A percentile compares a stretch with the other conserved stretches of the same genome.
phyloP scores from a whole-genome alignment of 2,113 vertebrate species.

The Archilochus colubris region DNA sequence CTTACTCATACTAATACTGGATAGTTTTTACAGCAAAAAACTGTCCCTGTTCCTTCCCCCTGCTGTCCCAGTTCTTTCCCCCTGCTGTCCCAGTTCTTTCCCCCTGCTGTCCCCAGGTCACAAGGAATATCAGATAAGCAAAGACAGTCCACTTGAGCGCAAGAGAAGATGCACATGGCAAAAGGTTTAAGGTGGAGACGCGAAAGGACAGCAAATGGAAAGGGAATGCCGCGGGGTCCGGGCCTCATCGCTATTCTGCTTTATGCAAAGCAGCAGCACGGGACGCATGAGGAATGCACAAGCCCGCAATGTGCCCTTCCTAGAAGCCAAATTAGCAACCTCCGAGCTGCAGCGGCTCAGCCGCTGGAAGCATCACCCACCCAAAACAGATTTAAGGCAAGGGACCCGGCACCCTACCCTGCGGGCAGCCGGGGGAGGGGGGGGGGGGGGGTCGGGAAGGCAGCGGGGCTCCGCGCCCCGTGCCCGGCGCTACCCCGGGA shows the following conservation, averaged over 20 bases:
- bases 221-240: background rate
- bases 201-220: background rate
- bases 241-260: background rate
- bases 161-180: background rate
- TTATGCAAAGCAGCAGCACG: background rate
- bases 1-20: background rate
- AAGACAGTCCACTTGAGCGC: background rate
- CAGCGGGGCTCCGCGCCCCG: background rate
- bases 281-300: background rate
- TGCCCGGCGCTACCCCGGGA: background rate
- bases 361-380: background rate
- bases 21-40: background rate
- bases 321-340: background rate
- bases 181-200: background rate
- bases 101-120: background rate
- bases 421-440: background rate
- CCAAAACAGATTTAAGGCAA: background rate
- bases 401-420: background rate
- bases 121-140: background rate
- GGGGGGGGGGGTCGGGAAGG: too few relatives aligned
- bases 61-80: background rate
- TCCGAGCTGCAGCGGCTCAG: background rate
- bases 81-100: background rate
- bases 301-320: background rate
- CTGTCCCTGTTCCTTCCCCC: fast-evolving